Evolutionary conservation across 2,113 vertebrate genomes (phyloP), one percentile per base, ranked within the genome.

Genomic region (Vicugna pacos): DNA sequence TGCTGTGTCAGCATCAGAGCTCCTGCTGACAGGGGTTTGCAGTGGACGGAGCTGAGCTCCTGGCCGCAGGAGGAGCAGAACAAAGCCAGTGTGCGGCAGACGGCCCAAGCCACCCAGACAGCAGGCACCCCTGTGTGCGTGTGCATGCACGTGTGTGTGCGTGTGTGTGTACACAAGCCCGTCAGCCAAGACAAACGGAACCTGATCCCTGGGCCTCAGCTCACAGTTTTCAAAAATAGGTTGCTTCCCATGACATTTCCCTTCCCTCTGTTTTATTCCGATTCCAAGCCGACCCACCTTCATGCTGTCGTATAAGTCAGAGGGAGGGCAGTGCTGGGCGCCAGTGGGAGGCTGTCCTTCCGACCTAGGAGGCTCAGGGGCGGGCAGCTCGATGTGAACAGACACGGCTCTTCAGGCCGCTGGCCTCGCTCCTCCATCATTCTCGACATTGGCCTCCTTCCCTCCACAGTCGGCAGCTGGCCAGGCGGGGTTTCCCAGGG

Each of bases 21-120:
- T 98, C 98, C 97, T 98, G 97, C 97, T 98, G 97, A 97, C 93
- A 89, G 94, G 83, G 67, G 91, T 96, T 89, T 97, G 93, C 95
- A 95, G 95, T 96, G 92, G 79, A 70, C 84, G 97, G 97, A 97
- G 93, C 97, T 4, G 32, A 96, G 96, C 95, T 97, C 73, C 96
- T 97, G 97, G 96, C 97, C 95, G 16, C 95, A 92, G 95, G 96
- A 90, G 87, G 91, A 58, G 80, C 60, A 96, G 95, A 98, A 98
- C 97, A 96, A 91, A 96, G 90, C 82, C 91, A 89, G 30, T 42
- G 38, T 42, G 38, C 38, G 4, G 96, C 96, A 98, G 96, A 97
- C 96, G 97, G 94, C 83, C 83, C 22, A 8, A 50, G 67, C 92
- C 96, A 93, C 87, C 93, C 12, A 95, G 96, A 83, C 82, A 93